Base-by-base conservation (phyloP, 2,888 invertebrate species). In the Ariolimax columbianus region DNA sequence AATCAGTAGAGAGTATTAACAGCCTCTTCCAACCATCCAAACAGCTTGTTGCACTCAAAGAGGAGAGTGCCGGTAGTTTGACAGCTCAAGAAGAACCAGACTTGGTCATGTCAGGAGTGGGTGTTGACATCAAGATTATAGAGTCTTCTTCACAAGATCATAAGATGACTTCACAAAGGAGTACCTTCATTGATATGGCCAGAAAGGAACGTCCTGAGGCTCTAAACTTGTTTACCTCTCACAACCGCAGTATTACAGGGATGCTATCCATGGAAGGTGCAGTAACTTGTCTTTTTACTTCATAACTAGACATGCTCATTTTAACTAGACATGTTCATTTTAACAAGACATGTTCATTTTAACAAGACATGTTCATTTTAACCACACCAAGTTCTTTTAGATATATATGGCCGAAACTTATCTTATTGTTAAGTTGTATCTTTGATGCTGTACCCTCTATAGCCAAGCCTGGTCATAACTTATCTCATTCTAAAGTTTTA, bases 151-250 rank as follows among this genome's bases (percentile, higher is more conserved):
- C 59, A 59, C 59, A 36, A 17, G 77, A 59, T 47, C 77, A 78
- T 19, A 83, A 77, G 30, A 77, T 26, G 4, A 47, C 30, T 30
- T 40, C 59, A 17, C 63, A 68, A 9, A 75, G 85, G 30, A 80
- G 81, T 55, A 26, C 77, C 36, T 85, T 81, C 26, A 66, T 33
- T 6, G 85, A 77, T 23, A 33, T 81, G 11, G 66, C 70, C 26
- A 81, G 85, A 19, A 80, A 66, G 40, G 63, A 81, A n/a, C n/a
- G 85, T 19, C 85, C 85, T 40, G 85, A 85, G 36, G 68, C 43
- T 38, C 36, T 85, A 55, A 33, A 73, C 40, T 43, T 85, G 33
- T 11, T 43, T 14, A 59, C 79, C 33, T 79, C 78, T 26, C 84
- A 84, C 33, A 79, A 70, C 59, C 68, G 63, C 17, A 33, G 51